phyloP scores from a whole-genome alignment of 2,888 invertebrate species.

The Erynnis tages region DNA sequence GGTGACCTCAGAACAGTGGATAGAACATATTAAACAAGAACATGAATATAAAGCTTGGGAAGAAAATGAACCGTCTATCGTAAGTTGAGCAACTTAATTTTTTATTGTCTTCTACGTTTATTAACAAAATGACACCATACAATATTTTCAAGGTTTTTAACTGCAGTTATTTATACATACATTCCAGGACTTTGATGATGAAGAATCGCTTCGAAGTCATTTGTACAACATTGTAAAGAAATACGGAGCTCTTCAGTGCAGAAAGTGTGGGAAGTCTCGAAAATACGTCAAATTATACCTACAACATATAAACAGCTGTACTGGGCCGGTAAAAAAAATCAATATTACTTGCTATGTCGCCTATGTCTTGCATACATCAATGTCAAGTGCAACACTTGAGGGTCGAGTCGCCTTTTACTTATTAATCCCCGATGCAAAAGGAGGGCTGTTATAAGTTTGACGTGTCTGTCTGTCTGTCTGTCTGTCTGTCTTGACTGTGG shows the following conservation, averaged over 20 bases:
- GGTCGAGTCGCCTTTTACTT: too few relatives aligned
- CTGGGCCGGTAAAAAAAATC: conserved; percentile 25
- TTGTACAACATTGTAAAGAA: not conserved
- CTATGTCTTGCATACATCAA: too few relatives aligned
- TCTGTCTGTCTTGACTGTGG: too few relatives aligned
- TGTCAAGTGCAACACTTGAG: too few relatives aligned
- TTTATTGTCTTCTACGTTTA: too few relatives aligned
- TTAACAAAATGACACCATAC: not conserved
- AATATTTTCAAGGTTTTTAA: too few relatives aligned
- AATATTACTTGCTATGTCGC: too few relatives aligned
- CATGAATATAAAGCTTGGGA: conserved; percentile 83
- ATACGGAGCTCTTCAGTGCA: conserved; percentile 31
- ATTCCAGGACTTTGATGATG: conserved; percentile 31
- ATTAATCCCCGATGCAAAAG: too few relatives aligned
- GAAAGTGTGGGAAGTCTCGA: conserved; percentile 34
- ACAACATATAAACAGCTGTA: conserved; percentile 35
- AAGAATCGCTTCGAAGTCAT: conserved; percentile 12
- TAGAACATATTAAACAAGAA: conserved; percentile 66
- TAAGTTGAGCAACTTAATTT: conserved; percentile 20
- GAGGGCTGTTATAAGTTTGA: too few relatives aligned
- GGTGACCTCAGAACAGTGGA: conserved; percentile 64
- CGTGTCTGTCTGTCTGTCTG: too few relatives aligned
- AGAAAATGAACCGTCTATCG: conserved; percentile 46
- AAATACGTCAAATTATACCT: conserved; percentile 36
- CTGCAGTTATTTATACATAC: too few relatives aligned